phyloP scores from a whole-genome alignment of 2,113 vertebrate genomes.

The Dermatemys mawii region DNA sequence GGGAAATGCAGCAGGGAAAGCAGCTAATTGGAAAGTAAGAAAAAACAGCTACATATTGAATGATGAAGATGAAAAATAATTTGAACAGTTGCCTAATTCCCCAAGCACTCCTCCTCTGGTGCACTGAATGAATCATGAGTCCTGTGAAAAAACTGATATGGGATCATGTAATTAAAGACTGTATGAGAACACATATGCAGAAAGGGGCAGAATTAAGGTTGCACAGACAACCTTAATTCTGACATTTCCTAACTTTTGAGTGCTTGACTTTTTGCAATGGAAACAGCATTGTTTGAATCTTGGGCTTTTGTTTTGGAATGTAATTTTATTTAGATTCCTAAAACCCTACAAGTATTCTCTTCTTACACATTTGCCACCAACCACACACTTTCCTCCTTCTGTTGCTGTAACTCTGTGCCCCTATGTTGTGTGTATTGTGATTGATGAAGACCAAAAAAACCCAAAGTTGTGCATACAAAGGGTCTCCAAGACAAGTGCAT shows the following conservation, averaged over 20 bases:
- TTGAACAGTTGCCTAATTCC: neutral
- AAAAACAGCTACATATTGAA: neutral
- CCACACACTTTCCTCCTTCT: neutral
- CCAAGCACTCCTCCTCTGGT: neutral
- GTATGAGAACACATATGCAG: neutral
- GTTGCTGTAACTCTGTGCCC: rapidly evolving
- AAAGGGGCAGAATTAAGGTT: neutral
- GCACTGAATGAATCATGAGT: no score
- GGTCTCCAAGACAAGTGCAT: neutral
- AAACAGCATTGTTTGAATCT: rapidly evolving
- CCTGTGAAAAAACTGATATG: neutral
- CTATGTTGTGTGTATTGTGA: neutral
- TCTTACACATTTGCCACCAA: neutral
- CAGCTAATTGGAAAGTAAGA: neutral
- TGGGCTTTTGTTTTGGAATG: neutral
- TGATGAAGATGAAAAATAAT: neutral
- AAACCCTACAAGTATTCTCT: neutral
- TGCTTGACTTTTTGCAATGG: neutral
- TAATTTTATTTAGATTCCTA: neutral
- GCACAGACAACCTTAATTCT: neutral
- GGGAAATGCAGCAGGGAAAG: neutral
- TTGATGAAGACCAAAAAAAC: neutral
- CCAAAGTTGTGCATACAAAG: neutral
- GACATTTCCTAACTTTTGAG: neutral
- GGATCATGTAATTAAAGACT: neutral